These are phyloP conservation scores for Hydropotes inermis DNA, from an alignment of 2,113 vertebrate species.

Conservation along the genomic window DNA sequence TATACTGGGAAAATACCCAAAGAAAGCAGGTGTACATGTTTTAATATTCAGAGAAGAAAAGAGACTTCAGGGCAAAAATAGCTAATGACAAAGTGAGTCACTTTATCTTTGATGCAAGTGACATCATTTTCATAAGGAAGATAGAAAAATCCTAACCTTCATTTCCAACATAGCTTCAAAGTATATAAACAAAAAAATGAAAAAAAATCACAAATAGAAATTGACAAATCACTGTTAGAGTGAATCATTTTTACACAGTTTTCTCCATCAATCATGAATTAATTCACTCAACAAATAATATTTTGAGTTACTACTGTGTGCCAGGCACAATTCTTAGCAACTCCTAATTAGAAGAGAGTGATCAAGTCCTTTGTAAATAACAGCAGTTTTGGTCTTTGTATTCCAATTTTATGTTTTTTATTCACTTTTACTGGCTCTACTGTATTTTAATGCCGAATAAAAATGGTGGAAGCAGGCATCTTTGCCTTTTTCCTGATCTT, in stretches of 20 bases:
- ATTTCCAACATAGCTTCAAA: neutral
- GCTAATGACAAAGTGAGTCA: neutral
- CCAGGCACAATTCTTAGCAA: neutral
- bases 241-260: neutral
- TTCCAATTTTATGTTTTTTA: neutral
- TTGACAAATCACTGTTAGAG: neutral
- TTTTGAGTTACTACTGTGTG: too few species aligned
- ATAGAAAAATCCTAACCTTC: neutral
- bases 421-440: neutral
- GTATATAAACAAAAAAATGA: neutral
- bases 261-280: neutral
- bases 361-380: neutral
- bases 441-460: neutral
- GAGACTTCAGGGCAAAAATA: neutral
- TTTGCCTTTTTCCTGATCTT: neutral
- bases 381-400: neutral
- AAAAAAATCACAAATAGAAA: neutral
- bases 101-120: neutral
- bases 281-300: neutral
- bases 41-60: neutral
- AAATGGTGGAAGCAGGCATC: neutral
- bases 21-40: neutral
- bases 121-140: neutral
- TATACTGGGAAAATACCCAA: neutral
- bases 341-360: neutral